Evolutionary conservation across 2,888 invertebrate genomes (phyloP).

Genomic region (Strigamia maritima): DNA sequence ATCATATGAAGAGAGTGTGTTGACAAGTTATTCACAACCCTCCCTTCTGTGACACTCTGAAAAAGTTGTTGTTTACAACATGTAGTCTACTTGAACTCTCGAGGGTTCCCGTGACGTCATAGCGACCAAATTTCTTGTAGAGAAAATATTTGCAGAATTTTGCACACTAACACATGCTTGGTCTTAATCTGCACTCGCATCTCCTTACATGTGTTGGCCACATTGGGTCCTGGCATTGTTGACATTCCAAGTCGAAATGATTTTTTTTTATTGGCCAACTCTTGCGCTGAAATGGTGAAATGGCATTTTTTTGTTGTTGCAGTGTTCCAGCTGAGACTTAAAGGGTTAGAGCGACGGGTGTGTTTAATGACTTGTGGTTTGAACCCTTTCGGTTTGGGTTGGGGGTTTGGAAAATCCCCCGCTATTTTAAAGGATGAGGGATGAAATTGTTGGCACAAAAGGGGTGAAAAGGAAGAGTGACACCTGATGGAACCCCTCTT

Average conservation of each 20-base stretch:
- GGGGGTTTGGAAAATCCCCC: constrained; percentile 14
- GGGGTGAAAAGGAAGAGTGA: constrained; percentile 16
- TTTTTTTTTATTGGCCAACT: background rate
- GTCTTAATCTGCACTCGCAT: background rate
- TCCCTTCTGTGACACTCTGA: background rate
- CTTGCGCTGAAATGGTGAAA: background rate
- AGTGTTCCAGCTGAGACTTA: background rate
- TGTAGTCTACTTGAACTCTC: constrained; percentile 19
- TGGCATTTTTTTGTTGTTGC: background rate
- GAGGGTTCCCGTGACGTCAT: background rate
- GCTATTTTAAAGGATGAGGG: background rate
- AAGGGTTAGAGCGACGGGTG: constrained; percentile 9
- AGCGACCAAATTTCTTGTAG: background rate
- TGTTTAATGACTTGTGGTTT: constrained; percentile 16
- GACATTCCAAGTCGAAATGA: constrained; percentile 3
- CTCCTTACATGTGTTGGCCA: background rate
- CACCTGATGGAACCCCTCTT: constrained; percentile 16
- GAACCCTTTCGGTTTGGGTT: background rate
- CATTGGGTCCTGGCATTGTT: background rate
- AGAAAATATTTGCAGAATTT: constrained; percentile 18
- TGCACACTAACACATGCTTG: background rate
- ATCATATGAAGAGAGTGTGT: constrained; percentile 10
- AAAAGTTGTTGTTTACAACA: constrained; percentile 28
- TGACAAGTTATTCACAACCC: constrained; percentile 27
- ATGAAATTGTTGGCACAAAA: constrained; percentile 25